phyloP scores from a whole-genome alignment of 1,140 invertebrate species.

The Anadara kagoshimensis region DNA sequence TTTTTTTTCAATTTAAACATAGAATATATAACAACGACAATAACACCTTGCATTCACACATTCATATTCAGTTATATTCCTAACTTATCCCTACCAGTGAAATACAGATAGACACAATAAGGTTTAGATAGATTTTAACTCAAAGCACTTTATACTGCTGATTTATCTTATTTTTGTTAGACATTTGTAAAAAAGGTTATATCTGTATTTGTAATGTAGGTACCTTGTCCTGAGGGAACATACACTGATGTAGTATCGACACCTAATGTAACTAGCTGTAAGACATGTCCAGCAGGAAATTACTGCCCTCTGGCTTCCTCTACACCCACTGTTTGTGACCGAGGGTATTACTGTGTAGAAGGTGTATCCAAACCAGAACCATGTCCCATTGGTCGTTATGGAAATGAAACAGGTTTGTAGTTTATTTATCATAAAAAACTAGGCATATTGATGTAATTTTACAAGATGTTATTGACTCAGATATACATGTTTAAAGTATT shows the following conservation, averaged over 20 bases:
- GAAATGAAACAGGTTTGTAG: slow-evolving; percentile 55
- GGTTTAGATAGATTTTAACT: no score
- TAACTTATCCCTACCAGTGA: no score
- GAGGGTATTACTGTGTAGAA: slow-evolving; percentile 64
- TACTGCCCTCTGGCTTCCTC: slow-evolving; percentile 64
- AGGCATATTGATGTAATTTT: not conserved
- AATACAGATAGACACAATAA: no score
- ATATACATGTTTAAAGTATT: not conserved
- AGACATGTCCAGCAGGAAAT: slow-evolving; percentile 60
- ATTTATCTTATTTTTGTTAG: no score
- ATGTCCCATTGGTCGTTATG: slow-evolving; percentile 68
- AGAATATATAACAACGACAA: no score
- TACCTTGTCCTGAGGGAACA: slow-evolving; percentile 67
- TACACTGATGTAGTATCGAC: slow-evolving; percentile 60
- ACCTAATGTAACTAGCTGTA: slow-evolving; percentile 60
- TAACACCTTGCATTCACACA: no score
- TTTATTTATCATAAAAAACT: not conserved
- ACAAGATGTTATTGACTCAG: not conserved
- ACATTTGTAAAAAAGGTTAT: no score
- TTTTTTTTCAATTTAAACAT: no score
- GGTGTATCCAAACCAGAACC: slow-evolving; percentile 55
- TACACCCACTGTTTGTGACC: slow-evolving; percentile 53
- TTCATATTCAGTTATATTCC: no score
- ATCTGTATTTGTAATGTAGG: no score
- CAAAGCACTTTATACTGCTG: no score